These are phyloP conservation scores for Eupithecia centaureata DNA, from an alignment of 2,888 invertebrate species.

Conservation along the genomic window DNA sequence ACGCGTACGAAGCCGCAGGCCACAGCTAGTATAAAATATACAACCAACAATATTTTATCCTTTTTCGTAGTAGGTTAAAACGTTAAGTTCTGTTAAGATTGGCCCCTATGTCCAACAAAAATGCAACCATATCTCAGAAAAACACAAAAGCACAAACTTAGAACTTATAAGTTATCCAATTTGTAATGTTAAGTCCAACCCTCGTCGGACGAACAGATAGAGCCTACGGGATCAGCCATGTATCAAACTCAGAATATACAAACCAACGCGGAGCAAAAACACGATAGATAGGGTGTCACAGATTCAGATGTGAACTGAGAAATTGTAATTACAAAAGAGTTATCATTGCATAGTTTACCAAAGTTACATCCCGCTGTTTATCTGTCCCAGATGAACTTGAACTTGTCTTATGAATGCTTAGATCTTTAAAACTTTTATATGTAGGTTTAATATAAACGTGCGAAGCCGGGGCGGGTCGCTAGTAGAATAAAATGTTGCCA, in stretches of 20 bases:
- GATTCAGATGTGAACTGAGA: background rate
- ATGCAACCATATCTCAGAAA: background rate
- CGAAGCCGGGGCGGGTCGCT: too few relatives aligned
- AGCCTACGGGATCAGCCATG: conserved; percentile 65
- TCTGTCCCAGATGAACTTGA: too few relatives aligned
- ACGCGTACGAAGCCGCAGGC: too few relatives aligned
- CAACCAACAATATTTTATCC: too few relatives aligned
- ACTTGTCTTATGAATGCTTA: too few relatives aligned
- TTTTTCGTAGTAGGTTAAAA: too few relatives aligned
- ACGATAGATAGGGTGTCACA: conserved; percentile 26
- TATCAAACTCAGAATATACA: conserved; percentile 65
- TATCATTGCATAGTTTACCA: too few relatives aligned
- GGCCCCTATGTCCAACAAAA: background rate
- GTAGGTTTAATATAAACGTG: too few relatives aligned
- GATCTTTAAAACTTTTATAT: too few relatives aligned
- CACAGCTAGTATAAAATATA: too few relatives aligned
- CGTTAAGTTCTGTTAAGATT: background rate
- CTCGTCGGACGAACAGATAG: conserved; percentile 64
- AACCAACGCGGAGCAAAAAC: conserved; percentile 40
- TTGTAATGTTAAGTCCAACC: conserved; percentile 70
- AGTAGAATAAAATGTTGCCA: too few relatives aligned
- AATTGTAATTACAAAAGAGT: conserved; percentile 3
- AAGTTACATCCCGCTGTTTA: background rate
- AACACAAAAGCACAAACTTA: conserved; percentile 41
- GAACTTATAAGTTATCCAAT: conserved; percentile 70